phyloP scores from a whole-genome alignment of 2,113 vertebrate species.

The Gambusia holbrooki region DNA sequence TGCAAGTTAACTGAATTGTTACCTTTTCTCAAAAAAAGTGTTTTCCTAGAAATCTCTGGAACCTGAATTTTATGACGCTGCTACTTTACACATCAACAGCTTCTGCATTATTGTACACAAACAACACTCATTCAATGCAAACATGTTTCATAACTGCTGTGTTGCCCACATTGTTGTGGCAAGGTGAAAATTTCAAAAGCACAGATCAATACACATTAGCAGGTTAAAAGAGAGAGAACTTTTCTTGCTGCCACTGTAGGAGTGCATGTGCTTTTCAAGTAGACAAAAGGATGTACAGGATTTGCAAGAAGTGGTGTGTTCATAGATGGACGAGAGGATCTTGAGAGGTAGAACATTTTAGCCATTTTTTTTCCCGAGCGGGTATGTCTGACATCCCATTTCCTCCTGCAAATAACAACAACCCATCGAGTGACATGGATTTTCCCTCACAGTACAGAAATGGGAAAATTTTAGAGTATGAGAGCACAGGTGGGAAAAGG shows the following conservation, averaged over 20 bases:
- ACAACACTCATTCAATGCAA: neutral
- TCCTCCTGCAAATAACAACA: slow-evolving; percentile 47
- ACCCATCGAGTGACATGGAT: slow-evolving; percentile 59
- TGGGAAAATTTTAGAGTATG: slow-evolving; percentile 60
- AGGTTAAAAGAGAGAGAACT: slow-evolving; percentile 74
- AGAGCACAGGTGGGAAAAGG: slow-evolving; percentile 32
- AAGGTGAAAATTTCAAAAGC: slow-evolving; percentile 31
- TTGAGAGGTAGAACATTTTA: slow-evolving; percentile 42
- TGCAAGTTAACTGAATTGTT: no score
- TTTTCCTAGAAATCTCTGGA: neutral
- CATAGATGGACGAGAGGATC: slow-evolving; percentile 41
- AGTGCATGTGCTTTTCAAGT: slow-evolving; percentile 41
- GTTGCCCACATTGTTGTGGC: slow-evolving; percentile 6
- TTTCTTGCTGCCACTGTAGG: slow-evolving; percentile 58
- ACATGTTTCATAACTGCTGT: neutral
- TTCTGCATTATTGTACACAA: neutral
- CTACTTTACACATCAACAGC: neutral
- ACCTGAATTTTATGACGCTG: neutral
- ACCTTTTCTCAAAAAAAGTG: no score
- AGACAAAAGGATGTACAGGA: slow-evolving; percentile 30
- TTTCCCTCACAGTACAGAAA: slow-evolving; percentile 58
- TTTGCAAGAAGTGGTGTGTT: slow-evolving; percentile 24
- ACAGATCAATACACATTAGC: slow-evolving; percentile 89
- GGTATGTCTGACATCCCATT: slow-evolving; percentile 43
- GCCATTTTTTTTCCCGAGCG: slow-evolving; percentile 33